Base-by-base conservation (phyloP, 2,797 vertebrate genomes). In the Rhinichthys osculus region DNA sequence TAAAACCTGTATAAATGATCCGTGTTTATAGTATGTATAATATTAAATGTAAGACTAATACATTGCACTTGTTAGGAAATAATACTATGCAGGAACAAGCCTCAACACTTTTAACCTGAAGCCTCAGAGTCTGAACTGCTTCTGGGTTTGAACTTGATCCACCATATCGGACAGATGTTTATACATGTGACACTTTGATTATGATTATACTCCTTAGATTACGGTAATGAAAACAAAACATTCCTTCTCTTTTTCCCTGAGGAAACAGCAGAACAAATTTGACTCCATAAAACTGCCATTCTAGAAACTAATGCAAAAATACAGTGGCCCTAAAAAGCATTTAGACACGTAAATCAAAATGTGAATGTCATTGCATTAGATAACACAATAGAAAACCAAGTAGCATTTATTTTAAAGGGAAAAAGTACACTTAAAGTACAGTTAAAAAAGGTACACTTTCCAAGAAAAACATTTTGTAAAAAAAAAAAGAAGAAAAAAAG, bases 241-340 rank as follows among this genome's bases (percentile, higher is more conserved):
- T 87, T 87, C 85, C 74, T 77, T 86, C 69, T 85, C 87, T 52
- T 92, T 90, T 91, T 92, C 86, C 82, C 81, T 72, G 73, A 85
- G 85, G 89, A 92, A 93, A 91, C 89, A 89, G 82, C 91, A 89
- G 84, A 82, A 83, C 78, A 86, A 88, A 88, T 91, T 84, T n/a
- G 70, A 82, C 84, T 78, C 86, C 79, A 81, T 82, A 87, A 87
- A 90, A 83, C 88, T 90, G 90, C 80, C 89, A 89, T 72, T 85
- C 81, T 73, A 47, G 80, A 38, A 82, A 70, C 62, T 59, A 57
- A 84, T 78, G 64, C 3, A 67, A 78, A 84, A 78, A 84, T 77
- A 84, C 62, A 76, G 21, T 66, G 30, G 82, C 40, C 62, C 42
- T 40, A 52, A 76, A 64, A 66, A 69, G 30, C 67, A 76, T 67